Evolutionary conservation across 1,140 invertebrate genomes (phyloP).

Genomic region (Brachionus manjavacas): DNA sequence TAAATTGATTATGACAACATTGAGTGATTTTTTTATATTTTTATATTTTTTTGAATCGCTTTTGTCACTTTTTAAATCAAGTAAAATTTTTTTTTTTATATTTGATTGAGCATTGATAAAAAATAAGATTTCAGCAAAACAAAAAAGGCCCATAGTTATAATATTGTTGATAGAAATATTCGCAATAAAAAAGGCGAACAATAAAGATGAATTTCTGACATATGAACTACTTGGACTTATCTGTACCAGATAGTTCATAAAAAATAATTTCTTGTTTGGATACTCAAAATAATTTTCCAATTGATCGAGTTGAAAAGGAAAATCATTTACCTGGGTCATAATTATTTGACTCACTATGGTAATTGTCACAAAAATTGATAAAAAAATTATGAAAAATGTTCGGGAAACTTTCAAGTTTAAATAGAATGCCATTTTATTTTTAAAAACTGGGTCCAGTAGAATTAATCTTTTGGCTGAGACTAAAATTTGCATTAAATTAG

Average conservation of each 20-base stretch:
- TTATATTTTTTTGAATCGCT: not conserved
- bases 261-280: not conserved
- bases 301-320: not conserved
- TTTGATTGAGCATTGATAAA: not conserved
- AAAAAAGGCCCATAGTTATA: not conserved
- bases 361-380: not conserved
- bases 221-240: not conserved
- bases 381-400: not conserved
- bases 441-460: not conserved
- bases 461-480: not conserved
- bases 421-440: not conserved
- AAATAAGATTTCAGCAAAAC: not conserved
- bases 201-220: not conserved
- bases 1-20: not conserved
- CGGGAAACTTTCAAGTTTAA: not conserved
- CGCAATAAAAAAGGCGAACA: not conserved
- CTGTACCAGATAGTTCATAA: not conserved
- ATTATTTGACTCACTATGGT: not conserved
- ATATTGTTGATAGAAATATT: not conserved
- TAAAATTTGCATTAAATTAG: not conserved
- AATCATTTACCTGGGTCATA: not conserved
- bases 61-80: not conserved
- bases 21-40: not conserved
- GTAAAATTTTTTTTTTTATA: not conserved
- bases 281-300: not conserved